Base-by-base conservation (phyloP, 2,797 vertebrate genomes). In the Streptopelia turtur region DNA sequence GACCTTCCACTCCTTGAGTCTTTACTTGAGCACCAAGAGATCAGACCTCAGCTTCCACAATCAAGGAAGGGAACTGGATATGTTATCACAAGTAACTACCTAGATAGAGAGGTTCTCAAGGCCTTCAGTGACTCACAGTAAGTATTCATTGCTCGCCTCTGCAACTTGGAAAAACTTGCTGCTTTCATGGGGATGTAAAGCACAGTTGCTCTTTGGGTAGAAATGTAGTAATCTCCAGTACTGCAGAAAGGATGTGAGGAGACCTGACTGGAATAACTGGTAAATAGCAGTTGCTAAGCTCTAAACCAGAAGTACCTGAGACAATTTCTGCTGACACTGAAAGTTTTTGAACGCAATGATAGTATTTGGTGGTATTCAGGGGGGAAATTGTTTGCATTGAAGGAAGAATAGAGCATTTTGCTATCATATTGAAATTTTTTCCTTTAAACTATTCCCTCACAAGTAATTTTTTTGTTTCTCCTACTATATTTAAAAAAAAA, bases 121-220 rank as follows among this genome's bases (percentile, higher is more conserved):
- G 99, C 99, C 89, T 99, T 99, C 94, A 98, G 99, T 91, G 99
- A 99, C 96, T 98, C 99, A 25, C 99, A 99, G 99, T 99, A 97
- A 95, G 99, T 98, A 68, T 39, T 85, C 72, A 22, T 21, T 1
- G 11, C 70, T 37, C 39, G 24, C 66, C 65, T 91, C 64, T 71
- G 39, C 57, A n/a, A 21, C n/a, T 81, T 35, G 9, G 15, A 22
- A 23, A 45, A 23, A 4, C 56, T 25, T 65, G 5, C 49, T 75
- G 61, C 56, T 74, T 50, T 74, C 43, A 50, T 50, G 24, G 49
- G 49, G 5, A 50, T 50, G 49, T 50, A 50, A 50, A 11, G 56
- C 43, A 33, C 30, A 15, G 20, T 9, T 24, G 5, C 49, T 43
- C 11, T 50, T 81, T 33, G 12, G 6, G 23, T 27, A 59, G 28